Evolutionary conservation across 2,888 invertebrate species (phyloP).

Genomic region (Tromatobia lineatoria): DNA sequence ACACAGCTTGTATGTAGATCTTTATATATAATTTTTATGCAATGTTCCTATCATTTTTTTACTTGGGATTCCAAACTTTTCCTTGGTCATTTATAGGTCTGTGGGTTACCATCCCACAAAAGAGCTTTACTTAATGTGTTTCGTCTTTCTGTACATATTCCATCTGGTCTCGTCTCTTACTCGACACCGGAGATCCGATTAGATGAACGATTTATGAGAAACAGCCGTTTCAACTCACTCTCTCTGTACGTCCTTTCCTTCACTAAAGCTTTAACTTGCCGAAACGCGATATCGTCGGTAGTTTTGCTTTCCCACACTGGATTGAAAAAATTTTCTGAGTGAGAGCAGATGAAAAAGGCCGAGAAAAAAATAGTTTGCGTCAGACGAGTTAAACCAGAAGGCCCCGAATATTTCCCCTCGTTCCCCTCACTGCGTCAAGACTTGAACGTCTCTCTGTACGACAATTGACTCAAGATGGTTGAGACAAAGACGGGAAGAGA

Average conservation of each 20-base stretch:
- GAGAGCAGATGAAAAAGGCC: not conserved
- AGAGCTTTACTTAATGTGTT: constrained; percentile 30
- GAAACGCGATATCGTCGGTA: constrained; percentile 49
- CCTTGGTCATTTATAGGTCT: not conserved
- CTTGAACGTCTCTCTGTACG: not conserved
- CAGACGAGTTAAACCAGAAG: constrained; percentile 28
- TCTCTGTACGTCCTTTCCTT: constrained; percentile 2
- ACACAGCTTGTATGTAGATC: no score
- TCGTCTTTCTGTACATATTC: constrained; percentile 13
- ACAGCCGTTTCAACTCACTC: constrained; percentile 45
- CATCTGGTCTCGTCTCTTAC: constrained; percentile 43
- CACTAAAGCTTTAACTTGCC: constrained; percentile 45
- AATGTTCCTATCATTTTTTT: no score
- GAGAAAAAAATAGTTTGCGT: constrained; percentile 8
- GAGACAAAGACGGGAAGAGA: not conserved
- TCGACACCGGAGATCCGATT: constrained; percentile 58
- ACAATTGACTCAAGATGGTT: constrained; percentile 29
- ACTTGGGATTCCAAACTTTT: not conserved
- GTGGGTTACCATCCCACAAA: not conserved
- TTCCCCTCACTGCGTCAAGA: not conserved
- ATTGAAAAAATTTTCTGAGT: constrained; percentile 16
- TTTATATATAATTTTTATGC: no score
- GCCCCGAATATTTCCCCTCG: constrained; percentile 13
- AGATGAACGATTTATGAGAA: constrained; percentile 67
- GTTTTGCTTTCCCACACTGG: constrained; percentile 60